Base-by-base conservation (phyloP, 1,140 invertebrate species). In the Scaptomyza graminum region DNA sequence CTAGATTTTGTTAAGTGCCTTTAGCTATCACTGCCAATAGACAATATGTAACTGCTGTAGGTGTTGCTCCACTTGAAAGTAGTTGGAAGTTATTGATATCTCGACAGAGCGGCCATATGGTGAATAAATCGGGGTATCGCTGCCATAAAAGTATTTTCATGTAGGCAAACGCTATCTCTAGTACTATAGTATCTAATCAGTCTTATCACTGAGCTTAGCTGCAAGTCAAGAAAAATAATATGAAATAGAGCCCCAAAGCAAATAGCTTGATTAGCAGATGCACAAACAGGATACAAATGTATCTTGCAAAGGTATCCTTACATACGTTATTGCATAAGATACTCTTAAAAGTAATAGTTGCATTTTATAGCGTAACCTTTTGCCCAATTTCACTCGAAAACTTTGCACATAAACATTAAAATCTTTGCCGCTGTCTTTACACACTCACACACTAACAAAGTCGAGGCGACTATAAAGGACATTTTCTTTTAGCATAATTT, bases 401-500 rank as follows among this genome's bases (percentile, higher is more conserved):
- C 70, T 90, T 90, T 90, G 79, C 87, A 37, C 85, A 90, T 90
- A 75, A 81, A 79, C 76, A 79, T 81, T 76, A 79, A 90, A 90
- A 87, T 76, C 69, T 72, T 69, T 74, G 46, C 31, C 55, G 25
- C 9, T 25, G 13, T 55, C 60, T 62, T 46, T 37, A 22, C 22
- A 16, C 60, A 31, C 18, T n/a, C n/a, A n/a, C n/a, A n/a, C n/a
- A n/a, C n/a, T n/a, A n/a, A 50, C 62, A 61, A 39, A 54, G 44
- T 44, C 63, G 59, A 56, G 25, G 41, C 47, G 12, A 50, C 41
- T 25, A 65, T 74, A 69, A 80, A 84, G 79, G 79, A 83, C 76
- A 88, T 76, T 88, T 88, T 88, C 84, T 88, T 88, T 88, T 72
- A 82, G 83, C 83, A 88, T 75, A 88, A 87, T 87, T 87, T 85